These are phyloP conservation scores for Heliconius ethilla DNA, from an alignment of 2,888 invertebrate genomes.

Conservation along the genomic window DNA sequence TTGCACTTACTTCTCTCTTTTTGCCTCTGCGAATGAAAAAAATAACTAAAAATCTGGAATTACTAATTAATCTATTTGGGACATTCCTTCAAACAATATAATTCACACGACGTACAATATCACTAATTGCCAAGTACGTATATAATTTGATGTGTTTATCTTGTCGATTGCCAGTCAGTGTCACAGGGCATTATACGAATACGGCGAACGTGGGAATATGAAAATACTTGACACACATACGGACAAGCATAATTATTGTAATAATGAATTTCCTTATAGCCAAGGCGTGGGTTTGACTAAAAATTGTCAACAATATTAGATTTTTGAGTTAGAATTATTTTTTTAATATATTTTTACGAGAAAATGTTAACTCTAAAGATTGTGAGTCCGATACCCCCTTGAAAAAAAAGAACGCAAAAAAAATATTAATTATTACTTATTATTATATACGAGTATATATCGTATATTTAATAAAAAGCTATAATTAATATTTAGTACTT, in stretches of 20 bases:
- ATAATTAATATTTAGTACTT: neutral
- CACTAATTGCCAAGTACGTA: constrained; percentile 28
- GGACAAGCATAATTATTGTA: constrained; percentile 37
- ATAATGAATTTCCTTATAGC: constrained; percentile 37
- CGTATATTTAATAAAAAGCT: too few relatives aligned
- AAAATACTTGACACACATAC: constrained; percentile 46
- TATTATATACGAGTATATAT: too few relatives aligned
- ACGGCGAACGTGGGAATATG: constrained; percentile 42
- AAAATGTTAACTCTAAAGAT: neutral
- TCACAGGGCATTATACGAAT: constrained; percentile 38
- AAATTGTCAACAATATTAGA: neutral
- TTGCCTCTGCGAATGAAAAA: neutral
- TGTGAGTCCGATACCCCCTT: neutral
- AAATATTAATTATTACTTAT: too few relatives aligned
- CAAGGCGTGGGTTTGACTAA: neutral
- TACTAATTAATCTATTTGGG: constrained; percentile 4
- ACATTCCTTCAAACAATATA: constrained; percentile 28
- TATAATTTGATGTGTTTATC: constrained; percentile 38
- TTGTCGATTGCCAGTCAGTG: constrained; percentile 41
- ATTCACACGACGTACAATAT: constrained; percentile 38
- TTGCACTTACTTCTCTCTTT: too few relatives aligned
- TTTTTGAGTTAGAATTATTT: neutral
- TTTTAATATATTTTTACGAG: too few relatives aligned
- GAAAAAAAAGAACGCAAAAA: neutral
- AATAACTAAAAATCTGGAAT: neutral